Percentiles rank a stretch among this genome's conserved stretches.
Evolutionary conservation across 2,888 invertebrate genomes (phyloP).

Genomic region (Euspilapteryx auroguttella): DNA sequence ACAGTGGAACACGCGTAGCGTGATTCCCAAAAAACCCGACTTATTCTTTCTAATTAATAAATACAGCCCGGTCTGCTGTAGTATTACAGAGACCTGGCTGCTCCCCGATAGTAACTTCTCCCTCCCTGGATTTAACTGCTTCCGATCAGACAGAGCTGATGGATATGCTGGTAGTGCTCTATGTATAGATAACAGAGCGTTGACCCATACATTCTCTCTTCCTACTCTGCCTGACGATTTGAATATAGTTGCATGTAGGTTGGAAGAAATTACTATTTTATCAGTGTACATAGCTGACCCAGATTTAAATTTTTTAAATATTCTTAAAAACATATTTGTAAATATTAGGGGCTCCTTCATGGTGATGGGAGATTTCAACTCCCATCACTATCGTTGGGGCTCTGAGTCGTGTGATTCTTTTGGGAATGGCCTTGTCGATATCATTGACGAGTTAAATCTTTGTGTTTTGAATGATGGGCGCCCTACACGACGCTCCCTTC

Average conservation of each 20-base stretch:
- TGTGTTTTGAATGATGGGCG: neutral
- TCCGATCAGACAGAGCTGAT: neutral
- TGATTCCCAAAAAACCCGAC: neutral
- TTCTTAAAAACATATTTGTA: neutral
- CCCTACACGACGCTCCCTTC: neutral
- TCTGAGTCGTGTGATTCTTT: conserved; percentile 3
- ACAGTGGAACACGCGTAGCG: neutral
- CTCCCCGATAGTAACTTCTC: neutral
- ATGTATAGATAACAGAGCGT: neutral
- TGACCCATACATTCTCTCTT: neutral
- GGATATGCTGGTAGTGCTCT: conserved; percentile 2
- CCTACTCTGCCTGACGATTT: neutral
- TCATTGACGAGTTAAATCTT: conserved; percentile 2
- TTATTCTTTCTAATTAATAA: neutral
- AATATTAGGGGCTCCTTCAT: neutral
- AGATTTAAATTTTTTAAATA: neutral
- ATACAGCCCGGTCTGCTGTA: neutral
- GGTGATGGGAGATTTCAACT: too few relatives aligned
- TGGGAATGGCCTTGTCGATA: neutral
- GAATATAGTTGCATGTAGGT: neutral
- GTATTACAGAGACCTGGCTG: conserved; percentile 1
- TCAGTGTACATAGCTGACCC: neutral
- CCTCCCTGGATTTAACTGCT: neutral
- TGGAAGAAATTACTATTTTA: neutral
- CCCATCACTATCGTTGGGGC: too few relatives aligned